Conservation (phyloP, 2,113 vertebrate species). For the Campylorhamphus procurvoides region DNA sequence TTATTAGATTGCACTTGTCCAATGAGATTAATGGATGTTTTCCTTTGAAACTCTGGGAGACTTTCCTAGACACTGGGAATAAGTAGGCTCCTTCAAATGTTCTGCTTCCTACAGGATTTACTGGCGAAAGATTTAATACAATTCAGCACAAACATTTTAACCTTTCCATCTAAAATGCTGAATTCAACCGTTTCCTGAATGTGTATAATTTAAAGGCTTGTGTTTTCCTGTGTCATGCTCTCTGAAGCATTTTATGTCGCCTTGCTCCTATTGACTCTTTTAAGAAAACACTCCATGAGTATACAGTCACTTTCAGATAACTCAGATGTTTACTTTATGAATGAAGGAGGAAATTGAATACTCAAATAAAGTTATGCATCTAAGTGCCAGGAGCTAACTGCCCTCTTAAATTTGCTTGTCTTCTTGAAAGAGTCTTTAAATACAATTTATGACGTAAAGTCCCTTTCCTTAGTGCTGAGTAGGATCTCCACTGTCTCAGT, state of each 20-base stretch:
- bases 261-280: slow-evolving; percentile 49
- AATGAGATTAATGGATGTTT: slow-evolving; percentile 71
- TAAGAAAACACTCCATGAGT: slow-evolving; percentile 65
- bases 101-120: slow-evolving; percentile 64
- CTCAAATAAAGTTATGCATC: slow-evolving; percentile 69
- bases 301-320: slow-evolving; percentile 61
- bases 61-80: slow-evolving; percentile 71
- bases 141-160: slow-evolving; percentile 67
- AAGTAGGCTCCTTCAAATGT: slow-evolving; percentile 56
- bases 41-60: slow-evolving; percentile 73
- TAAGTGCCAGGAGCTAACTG: slow-evolving; percentile 47
- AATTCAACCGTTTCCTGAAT: slow-evolving; percentile 74
- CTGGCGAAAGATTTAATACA: slow-evolving; percentile 74
- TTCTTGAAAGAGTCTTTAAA: slow-evolving; percentile 44
- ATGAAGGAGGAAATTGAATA: slow-evolving; percentile 68
- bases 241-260: slow-evolving; percentile 64
- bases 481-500: neutral
- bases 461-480: neutral
- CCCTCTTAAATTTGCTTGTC: slow-evolving; percentile 54
- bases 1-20: slow-evolving; percentile 71
- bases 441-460: slow-evolving; percentile 29
- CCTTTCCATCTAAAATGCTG: slow-evolving; percentile 45
- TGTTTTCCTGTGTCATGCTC: slow-evolving; percentile 75
- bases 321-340: slow-evolving; percentile 74
- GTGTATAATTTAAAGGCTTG: slow-evolving; percentile 64